Conservation (phyloP, 1,140 invertebrate species). For the Drosophila truncata region DNA sequence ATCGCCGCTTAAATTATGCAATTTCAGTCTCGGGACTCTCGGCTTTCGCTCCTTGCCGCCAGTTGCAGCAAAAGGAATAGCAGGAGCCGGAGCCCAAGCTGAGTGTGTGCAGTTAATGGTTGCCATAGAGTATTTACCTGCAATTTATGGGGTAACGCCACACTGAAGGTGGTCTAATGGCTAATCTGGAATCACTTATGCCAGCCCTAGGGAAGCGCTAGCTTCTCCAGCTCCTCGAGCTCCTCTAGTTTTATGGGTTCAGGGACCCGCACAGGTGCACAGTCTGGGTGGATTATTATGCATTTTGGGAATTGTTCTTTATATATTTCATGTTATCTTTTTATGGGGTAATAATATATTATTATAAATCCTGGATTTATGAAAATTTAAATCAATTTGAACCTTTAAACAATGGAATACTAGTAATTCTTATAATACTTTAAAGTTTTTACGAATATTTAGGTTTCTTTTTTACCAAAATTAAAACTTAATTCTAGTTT, state of each 20-base stretch:
- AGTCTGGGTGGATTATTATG: neutral
- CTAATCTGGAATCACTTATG: slow-evolving; percentile 21
- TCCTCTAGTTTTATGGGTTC: slow-evolving; percentile 19
- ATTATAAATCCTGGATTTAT: neutral
- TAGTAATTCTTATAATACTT: too few relatives aligned
- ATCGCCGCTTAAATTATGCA: slow-evolving; percentile 69
- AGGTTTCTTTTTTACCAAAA: too few relatives aligned
- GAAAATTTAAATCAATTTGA: neutral
- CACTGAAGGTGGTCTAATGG: slow-evolving; percentile 15
- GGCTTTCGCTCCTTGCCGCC: slow-evolving; percentile 3
- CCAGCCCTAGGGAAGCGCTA: neutral
- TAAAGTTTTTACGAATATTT: too few relatives aligned
- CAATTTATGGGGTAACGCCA: slow-evolving; percentile 34
- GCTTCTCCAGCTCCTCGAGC: neutral
- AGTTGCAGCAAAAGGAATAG: slow-evolving; percentile 10
- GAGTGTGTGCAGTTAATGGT: slow-evolving; percentile 35
- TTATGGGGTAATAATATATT: too few relatives aligned
- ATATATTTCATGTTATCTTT: neutral
- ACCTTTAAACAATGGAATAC: neutral
- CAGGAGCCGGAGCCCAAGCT: neutral
- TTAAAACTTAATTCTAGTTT: too few relatives aligned
- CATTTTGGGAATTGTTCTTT: neutral
- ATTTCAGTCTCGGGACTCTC: slow-evolving; percentile 32
- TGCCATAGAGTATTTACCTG: slow-evolving; percentile 51
- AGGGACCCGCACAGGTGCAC: slow-evolving; percentile 12